A percentile compares a stretch with the other conserved stretches of the same genome.
Conservation (phyloP, 2,888 invertebrate species). For the Petrolisthes manimaculis region DNA sequence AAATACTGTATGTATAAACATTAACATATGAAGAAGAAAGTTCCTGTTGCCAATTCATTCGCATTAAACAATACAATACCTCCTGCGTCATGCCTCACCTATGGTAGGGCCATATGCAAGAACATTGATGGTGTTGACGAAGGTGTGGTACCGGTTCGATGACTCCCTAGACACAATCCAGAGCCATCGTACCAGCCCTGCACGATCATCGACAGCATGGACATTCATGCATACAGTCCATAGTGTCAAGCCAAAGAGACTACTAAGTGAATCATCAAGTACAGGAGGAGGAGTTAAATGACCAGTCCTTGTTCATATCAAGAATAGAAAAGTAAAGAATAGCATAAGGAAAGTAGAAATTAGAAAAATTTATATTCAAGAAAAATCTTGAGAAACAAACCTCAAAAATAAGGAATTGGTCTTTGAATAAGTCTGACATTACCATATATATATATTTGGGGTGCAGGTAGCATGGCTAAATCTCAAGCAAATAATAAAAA, state of each 20-base stretch:
- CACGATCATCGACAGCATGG: too few relatives aligned
- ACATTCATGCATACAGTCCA: too few relatives aligned
- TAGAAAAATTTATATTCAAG: not conserved
- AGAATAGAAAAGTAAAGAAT: conserved; percentile 10
- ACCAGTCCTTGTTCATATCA: conserved; percentile 19
- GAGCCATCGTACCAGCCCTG: too few relatives aligned
- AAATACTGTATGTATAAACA: too few relatives aligned
- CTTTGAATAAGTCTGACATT: not conserved
- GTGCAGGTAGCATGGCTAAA: conserved; percentile 19
- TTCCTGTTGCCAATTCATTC: conserved; percentile 33
- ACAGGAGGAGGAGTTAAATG: conserved; percentile 18
- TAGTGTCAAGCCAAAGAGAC: too few relatives aligned
- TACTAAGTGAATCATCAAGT: not conserved
- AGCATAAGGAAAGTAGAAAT: not conserved
- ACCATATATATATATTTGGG: not conserved
- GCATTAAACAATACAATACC: conserved; percentile 35
- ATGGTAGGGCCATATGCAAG: conserved; percentile 34
- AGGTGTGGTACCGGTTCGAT: too few relatives aligned
- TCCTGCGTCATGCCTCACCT: conserved; percentile 43
- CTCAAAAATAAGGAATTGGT: not conserved
- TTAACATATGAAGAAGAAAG: not conserved
- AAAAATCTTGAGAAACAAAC: not conserved
- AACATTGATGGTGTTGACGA: not conserved
- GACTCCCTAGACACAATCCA: too few relatives aligned
- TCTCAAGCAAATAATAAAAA: conserved; percentile 14